Evolutionary conservation across 2,888 invertebrate species (phyloP), one percentile per base, ranked within the genome.

Genomic region (Drosophila robusta): DNA sequence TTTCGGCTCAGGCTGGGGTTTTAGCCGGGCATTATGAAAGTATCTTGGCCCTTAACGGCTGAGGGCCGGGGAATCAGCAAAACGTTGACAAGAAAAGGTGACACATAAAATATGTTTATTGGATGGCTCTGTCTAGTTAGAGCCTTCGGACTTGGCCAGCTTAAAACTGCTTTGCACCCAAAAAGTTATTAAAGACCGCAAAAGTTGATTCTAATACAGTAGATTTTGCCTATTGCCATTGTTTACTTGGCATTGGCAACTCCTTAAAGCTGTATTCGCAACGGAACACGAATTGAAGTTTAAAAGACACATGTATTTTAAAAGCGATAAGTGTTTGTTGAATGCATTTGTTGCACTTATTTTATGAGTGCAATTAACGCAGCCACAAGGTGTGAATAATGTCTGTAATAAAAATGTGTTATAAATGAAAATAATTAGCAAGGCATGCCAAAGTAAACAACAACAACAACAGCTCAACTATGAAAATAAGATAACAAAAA

Each of bases 101-200:
- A 55, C 61, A 64, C 78, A 85, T 83, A 70, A 81, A 75, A 78
- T 81, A 85, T 76, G 82, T 63, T 69, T 70, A 85, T 72, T 47
- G 73, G 57, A 55, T 44, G 41, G 9, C 34, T 14, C 5, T 24
- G 47, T 41, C 52, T 16, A 56, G 26, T 44, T 44, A 12, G 34
- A 54, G 47, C 26, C 44, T 14, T 34, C 16, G 54, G 26, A 32
- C 50, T 42, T 14, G 18, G 38, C 39, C 7, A 14, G 38, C 36
- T 38, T 29, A 12, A 18, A n/a, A 41, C 22, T 24, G 36, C 9
- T 41, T 47, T n/a, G 8, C 29, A 42, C 9, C 39, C 9, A 39
- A 29, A 29, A 9, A 61, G 26, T 32, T 22, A 9, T 18, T 9
- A 60, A 60, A 52, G 8, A 36, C 5, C 4, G 11, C 11, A 24